phyloP scores from a whole-genome alignment of 1,140 invertebrate species.

The Conus ventricosus region DNA sequence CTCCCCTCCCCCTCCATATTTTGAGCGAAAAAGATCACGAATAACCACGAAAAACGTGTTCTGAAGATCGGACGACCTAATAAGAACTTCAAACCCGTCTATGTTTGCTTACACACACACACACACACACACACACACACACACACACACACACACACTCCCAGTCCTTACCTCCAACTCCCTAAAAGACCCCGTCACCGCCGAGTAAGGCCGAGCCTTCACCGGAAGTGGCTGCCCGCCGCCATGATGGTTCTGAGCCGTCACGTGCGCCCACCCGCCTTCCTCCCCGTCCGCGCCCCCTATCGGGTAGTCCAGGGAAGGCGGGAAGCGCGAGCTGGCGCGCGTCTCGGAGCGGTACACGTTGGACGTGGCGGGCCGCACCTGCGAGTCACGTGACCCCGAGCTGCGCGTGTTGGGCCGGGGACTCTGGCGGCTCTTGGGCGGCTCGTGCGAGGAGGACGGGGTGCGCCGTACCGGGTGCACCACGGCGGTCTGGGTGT shows the following conservation, averaged over 20 bases:
- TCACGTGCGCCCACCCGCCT: background rate
- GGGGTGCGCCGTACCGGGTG: conserved; percentile 28
- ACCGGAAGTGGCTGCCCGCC: background rate
- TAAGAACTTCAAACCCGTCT: too few relatives aligned
- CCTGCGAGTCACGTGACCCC: background rate
- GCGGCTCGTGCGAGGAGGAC: conserved; percentile 25
- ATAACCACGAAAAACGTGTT: too few relatives aligned
- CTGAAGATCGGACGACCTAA: too few relatives aligned
- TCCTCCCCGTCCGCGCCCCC: background rate
- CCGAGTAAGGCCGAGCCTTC: conserved; percentile 36
- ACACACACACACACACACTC: too few relatives aligned
- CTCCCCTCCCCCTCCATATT: too few relatives aligned
- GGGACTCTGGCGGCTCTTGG: conserved; percentile 19
- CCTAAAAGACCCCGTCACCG: background rate
- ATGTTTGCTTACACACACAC: too few relatives aligned
- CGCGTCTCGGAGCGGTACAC: conserved; percentile 47
- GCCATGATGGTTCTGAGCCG: conserved; percentile 8
- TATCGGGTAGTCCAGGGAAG: conserved; percentile 51
- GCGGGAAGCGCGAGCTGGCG: conserved; percentile 49
- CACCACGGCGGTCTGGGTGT: conserved; percentile 23
- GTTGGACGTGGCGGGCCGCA: conserved; percentile 9
- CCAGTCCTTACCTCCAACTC: background rate
- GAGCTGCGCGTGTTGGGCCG: background rate
- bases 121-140: too few relatives aligned
- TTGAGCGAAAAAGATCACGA: too few relatives aligned